These are phyloP conservation scores for Eurystomus gularis DNA, from an alignment of 2,113 vertebrate genomes.

Conservation along the genomic window DNA sequence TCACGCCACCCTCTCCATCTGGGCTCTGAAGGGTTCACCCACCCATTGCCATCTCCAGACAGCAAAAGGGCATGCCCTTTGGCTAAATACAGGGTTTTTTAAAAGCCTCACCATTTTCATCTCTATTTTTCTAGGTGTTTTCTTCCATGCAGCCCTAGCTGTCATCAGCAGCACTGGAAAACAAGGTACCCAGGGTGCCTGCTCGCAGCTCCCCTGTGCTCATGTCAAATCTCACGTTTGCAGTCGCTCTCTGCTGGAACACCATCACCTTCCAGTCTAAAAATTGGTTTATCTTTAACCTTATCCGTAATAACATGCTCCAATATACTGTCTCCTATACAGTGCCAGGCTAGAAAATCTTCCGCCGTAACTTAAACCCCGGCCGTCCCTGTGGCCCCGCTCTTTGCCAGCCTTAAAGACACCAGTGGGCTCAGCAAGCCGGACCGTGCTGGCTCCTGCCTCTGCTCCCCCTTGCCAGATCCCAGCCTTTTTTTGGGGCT, in stretches of 20 bases:
- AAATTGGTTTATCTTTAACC: background rate
- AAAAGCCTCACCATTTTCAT: conserved; percentile 9
- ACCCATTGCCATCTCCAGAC: background rate
- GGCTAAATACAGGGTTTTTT: background rate
- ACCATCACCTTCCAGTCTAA: background rate
- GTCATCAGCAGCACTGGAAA: background rate
- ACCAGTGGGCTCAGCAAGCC: background rate
- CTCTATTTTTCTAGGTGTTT: background rate
- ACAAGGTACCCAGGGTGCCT: background rate
- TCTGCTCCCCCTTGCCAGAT: background rate
- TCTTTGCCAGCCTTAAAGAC: background rate
- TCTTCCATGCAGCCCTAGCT: background rate
- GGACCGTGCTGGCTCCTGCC: background rate
- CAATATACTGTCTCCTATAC: background rate
- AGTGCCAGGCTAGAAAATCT: background rate
- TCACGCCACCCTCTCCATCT: background rate
- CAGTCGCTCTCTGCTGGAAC: background rate
- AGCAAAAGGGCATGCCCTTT: conserved; percentile 17
- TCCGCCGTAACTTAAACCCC: background rate
- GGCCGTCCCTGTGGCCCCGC: background rate
- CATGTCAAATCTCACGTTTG: background rate
- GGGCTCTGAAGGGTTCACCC: background rate
- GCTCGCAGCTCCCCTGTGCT: background rate
- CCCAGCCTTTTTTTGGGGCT: background rate
- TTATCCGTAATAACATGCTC: background rate